Base-by-base conservation (phyloP, 2,113 vertebrate species). In the Aldabrachelys gigantea region DNA sequence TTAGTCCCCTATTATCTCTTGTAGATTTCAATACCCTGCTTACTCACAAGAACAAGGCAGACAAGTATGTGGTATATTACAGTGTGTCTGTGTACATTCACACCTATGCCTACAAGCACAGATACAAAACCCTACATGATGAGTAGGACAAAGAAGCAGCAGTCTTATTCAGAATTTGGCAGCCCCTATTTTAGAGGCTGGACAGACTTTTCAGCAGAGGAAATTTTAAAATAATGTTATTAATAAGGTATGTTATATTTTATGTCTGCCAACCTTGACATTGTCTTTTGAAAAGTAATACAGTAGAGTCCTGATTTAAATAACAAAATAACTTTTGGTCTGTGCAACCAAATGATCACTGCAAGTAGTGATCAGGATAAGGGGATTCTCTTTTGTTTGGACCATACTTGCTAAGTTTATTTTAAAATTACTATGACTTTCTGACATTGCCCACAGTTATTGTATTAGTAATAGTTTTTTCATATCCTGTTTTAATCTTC, bases 391-490 rank as follows among this genome's bases (percentile, higher is more conserved):
- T 0, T 75, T 69, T 92, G 96, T 95, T 97, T 96, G 93, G 89
- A 47, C 85, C 88, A 96, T 35, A 65, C 88, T 93, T n/a, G 75
- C 81, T 92, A 65, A 92, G 88, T 94, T 97, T 97, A 92, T 93
- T 96, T 96, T 95, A 83, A 79, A 89, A 95, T 87, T 84, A 3
- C 88, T 59, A 4, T 31, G 78, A 93, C 94, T 95, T 95, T 96
- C 95, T 96, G 94, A 96, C 93, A 94, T 72, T 95, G 93, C 92
- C 95, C 82, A 52, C 92, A 53, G 93, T 52, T 12, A 93, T 86
- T 95, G 56, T 88, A 92, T 92, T 87, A 84, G 93, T 88, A 92
- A 93, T 97, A 95, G 81, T 86, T 85, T 91, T 2, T 91, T 91
- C 1, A 0, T 94, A 14, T 91, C 93, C 90, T 86, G 35, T 93